Base-by-base conservation (phyloP, 2,888 invertebrate species). In the Melinopterus prodromus region DNA sequence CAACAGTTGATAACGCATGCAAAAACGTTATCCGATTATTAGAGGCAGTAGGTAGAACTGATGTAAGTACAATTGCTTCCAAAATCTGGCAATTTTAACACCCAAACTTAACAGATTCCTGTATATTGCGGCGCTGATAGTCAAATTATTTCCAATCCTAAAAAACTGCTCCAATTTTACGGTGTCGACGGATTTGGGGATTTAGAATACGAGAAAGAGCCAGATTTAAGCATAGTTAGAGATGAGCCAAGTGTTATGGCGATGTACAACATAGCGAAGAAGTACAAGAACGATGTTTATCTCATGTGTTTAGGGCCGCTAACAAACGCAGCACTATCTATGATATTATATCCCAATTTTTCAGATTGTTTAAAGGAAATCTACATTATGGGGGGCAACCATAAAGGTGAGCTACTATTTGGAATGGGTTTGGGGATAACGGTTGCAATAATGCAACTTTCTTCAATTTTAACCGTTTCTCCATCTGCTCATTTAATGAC, bases 301-400 rank as follows among this genome's bases (percentile, higher is more conserved):
- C 85, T 95, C 7, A 90, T 95, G 6, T 92, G 93, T 69, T 87
- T 96, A 35, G 97, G 94, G 0, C 93, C 97, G 0, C 87, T 97
- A 36, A 97, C 97, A 0, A 97, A 97, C 85, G 89, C 96, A 72
- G 97, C 96, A 0, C 85, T 96, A 80, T 93, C 95, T 0, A 90
- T 94, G 2, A 92, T 93, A 85, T 87, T 95, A 84, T 95, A 94
- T 84, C 92, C 94, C 0, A 87, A 91, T 5, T 94, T 97, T 86
- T 87, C 92, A 0, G 85, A 90, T 16, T 91, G 93, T 82, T 88
- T 96, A 0, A 93, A 93, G 81, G 93, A 94, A 71, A 89, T 96
- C 69, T 94, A 92, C 86, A 91, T 96, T 4, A 96, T 96, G 91
- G 97, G 96, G 7, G 96, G 97, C 80, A 95, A 95, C 88, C 91